Base-by-base conservation (phyloP, 2,113 vertebrate species). In the Carassius carassius region DNA sequence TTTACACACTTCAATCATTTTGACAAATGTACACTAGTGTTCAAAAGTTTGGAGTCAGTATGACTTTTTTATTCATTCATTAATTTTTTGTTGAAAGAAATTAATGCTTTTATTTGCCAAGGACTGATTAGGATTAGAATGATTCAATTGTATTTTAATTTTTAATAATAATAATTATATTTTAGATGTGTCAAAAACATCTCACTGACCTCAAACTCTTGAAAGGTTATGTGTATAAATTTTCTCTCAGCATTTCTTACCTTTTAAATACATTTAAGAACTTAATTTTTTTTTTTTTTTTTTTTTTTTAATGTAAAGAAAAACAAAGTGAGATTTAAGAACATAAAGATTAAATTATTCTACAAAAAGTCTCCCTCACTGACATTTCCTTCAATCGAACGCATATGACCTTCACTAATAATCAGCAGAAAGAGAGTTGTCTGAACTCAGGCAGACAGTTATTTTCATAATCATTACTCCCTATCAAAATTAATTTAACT, bases 341-440 rank as follows among this genome's bases (percentile, higher is more conserved):
- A 32, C 51, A 35, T 21, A 10, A 56, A 35, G 9, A 77, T 21
- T 77, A 10, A 58, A 77, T 77, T 77, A 77, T 35, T 76, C 16
- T 11, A 76, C 73, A 56, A 77, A 58, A 77, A 58, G 75, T 73
- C 35, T 72, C 47, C 16, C 25, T 54, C 23, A 17, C 16, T 77
- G 16, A 77, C 49, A 77, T 58, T 37, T 56, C 49, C 51, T 77
- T 77, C 29, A 12, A 77, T 77, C 75, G 4, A 77, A 58, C 51
- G 11, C 37, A 3, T 56, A n/a, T 35, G 49, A 77, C 75, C 17
- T 77, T 77, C n/a, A 2, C 0, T 58, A 37, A 58, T 35, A 58
- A 58, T 58, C 25, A 58, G 5, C 51, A 35, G 19, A 58, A 37
- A 58, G 49, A 21, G 17, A 35, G 47, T 17, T 32, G 47, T 51